Evolutionary conservation across 2,113 vertebrate species (phyloP).

Genomic region (Cyanoliseus patagonus): DNA sequence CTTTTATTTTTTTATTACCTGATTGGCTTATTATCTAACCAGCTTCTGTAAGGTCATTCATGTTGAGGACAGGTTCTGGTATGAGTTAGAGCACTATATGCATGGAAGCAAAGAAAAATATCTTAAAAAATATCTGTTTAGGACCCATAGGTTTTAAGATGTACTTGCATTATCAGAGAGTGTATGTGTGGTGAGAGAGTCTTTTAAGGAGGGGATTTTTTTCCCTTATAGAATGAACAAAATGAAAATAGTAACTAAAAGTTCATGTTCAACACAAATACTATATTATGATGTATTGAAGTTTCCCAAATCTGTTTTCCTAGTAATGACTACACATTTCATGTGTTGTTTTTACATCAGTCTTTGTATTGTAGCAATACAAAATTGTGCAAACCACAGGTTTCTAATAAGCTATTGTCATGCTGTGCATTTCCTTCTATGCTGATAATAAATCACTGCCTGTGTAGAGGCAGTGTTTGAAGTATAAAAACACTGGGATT

Average conservation of each 20-base stretch:
- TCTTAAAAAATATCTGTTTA: background rate
- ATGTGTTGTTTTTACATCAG: background rate
- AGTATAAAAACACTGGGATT: background rate
- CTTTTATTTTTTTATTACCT: background rate
- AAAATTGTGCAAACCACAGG: background rate
- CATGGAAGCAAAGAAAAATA: background rate
- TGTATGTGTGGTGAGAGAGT: background rate
- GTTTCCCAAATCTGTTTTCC: background rate
- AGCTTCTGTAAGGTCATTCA: conserved; percentile 32
- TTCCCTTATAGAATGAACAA: background rate
- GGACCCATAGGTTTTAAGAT: background rate
- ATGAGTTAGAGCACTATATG: background rate
- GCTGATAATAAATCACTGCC: background rate
- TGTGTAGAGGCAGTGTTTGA: background rate
- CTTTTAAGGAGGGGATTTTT: background rate
- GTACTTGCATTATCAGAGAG: background rate
- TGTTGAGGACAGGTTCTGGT: background rate
- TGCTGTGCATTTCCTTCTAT: background rate
- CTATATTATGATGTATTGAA: background rate
- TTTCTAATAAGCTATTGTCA: background rate
- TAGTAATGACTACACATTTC: background rate
- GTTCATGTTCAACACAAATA: background rate
- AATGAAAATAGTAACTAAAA: background rate
- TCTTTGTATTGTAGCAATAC: background rate
- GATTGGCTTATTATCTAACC: background rate